phyloP scores from a whole-genome alignment of 2,888 invertebrate species.

The Drosophila sordidapex region DNA sequence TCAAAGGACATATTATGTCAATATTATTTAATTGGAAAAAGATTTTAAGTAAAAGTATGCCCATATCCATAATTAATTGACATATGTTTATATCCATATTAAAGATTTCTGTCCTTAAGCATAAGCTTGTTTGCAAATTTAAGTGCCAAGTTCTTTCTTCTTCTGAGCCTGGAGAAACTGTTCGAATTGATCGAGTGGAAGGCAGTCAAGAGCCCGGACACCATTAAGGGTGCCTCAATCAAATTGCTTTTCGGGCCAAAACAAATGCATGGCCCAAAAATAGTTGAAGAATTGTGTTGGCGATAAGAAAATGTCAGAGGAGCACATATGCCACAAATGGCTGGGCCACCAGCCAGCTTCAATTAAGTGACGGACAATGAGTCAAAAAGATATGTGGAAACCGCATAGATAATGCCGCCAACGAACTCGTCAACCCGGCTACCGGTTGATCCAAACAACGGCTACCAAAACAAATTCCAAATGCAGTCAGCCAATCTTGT shows the following conservation, averaged over 20 bases:
- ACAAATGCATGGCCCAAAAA: conserved; percentile 9
- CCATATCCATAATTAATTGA: background rate
- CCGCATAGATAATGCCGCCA: conserved; percentile 65
- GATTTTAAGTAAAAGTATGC: background rate
- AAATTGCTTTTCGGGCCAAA: background rate
- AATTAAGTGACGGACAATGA: conserved; percentile 62
- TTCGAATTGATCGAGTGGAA: background rate
- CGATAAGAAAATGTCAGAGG: conserved; percentile 51
- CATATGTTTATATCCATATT: background rate
- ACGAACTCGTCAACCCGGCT: conserved; percentile 54
- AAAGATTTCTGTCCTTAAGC: background rate
- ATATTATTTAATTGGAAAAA: background rate
- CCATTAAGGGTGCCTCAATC: conserved; percentile 12
- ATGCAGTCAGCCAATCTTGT: conserved; percentile 46
- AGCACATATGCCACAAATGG: conserved; percentile 1
- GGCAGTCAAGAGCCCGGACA: background rate
- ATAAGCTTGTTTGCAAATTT: background rate
- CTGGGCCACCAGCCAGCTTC: conserved; percentile 71
- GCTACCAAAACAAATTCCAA: conserved; percentile 28
- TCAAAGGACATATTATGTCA: background rate
- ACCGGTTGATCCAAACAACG: conserved; percentile 61
- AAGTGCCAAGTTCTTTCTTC: background rate
- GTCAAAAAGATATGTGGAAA: conserved; percentile 30
- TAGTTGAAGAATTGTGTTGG: conserved; percentile 41
- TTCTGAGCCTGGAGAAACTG: background rate